Conservation (phyloP, 2,888 invertebrate species). For the Nymphalis polychloros region DNA sequence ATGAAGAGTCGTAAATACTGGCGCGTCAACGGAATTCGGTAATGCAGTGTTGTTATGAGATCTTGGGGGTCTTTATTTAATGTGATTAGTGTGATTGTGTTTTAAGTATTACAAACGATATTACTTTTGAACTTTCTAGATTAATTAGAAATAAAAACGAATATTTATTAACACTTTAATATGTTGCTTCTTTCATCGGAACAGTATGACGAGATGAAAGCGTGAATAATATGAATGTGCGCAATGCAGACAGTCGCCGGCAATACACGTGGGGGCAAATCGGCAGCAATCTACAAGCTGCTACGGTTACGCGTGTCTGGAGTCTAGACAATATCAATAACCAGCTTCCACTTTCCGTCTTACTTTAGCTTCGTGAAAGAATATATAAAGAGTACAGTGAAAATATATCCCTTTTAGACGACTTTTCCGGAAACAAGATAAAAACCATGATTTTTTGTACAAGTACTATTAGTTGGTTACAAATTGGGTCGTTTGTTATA, state of each 20-base stretch:
- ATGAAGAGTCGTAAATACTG: slow-evolving; percentile 22
- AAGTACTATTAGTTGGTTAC: too few species aligned
- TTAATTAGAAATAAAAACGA: too few species aligned
- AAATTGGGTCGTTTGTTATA: too few species aligned
- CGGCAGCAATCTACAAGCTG: background rate
- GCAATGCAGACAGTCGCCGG: slow-evolving; percentile 1
- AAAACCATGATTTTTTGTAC: background rate
- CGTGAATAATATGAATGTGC: background rate
- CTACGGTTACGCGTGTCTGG: slow-evolving; percentile 20
- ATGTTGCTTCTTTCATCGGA: background rate
- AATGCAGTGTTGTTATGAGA: slow-evolving; percentile 9
- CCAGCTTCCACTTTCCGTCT: background rate
- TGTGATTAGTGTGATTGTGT: slow-evolving; percentile 2
- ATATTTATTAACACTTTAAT: too few species aligned
- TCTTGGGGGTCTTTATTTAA: slow-evolving; percentile 15
- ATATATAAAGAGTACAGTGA: background rate
- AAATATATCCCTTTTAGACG: background rate
- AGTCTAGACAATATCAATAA: slow-evolving; percentile 23
- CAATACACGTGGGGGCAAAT: background rate
- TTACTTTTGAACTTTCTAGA: too few species aligned
- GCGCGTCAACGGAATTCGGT: slow-evolving; percentile 1
- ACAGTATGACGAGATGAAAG: background rate
- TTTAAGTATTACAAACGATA: too few species aligned
- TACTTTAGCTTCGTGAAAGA: background rate
- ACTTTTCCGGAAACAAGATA: background rate